These are phyloP conservation scores for Xyliphius kryptos DNA, from an alignment of 2,113 vertebrate species.

Conservation along the genomic window DNA sequence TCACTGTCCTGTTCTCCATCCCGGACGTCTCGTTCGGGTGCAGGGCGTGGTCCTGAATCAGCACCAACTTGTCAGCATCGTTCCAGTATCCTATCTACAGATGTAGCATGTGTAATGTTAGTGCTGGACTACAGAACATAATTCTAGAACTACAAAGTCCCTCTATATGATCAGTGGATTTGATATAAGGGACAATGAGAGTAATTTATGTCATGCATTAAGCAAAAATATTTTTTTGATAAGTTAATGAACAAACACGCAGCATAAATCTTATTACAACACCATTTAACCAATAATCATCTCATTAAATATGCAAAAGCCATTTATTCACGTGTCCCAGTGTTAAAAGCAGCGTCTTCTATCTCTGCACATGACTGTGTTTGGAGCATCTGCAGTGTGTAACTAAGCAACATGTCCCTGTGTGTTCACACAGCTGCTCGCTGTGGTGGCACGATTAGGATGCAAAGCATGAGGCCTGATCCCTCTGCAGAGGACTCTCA, in stretches of 20 bases:
- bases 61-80: conserved; percentile 91
- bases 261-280: background rate
- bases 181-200: too few relatives aligned
- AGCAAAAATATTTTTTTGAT: too few relatives aligned
- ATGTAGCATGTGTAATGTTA: conserved; percentile 8
- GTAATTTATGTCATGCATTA: too few relatives aligned
- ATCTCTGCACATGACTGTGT: too few relatives aligned
- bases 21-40: conserved; percentile 89
- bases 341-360: too few relatives aligned
- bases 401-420: background rate
- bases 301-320: too few relatives aligned
- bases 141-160: too few relatives aligned
- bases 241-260: too few relatives aligned
- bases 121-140: too few relatives aligned
- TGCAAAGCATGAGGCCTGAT: background rate
- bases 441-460: background rate
- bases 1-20: conserved; percentile 92
- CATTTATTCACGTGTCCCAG: too few relatives aligned
- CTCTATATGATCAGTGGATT: too few relatives aligned
- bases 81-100: conserved; percentile 96
- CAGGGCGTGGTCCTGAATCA: conserved; percentile 88
- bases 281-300: background rate
- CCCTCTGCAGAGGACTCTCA: background rate
- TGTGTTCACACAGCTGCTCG: background rate
- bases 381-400: background rate